Percentiles rank a stretch among this genome's conserved stretches.
Conservation (phyloP, 1,140 invertebrate species). For the Colletes latitarsis region DNA sequence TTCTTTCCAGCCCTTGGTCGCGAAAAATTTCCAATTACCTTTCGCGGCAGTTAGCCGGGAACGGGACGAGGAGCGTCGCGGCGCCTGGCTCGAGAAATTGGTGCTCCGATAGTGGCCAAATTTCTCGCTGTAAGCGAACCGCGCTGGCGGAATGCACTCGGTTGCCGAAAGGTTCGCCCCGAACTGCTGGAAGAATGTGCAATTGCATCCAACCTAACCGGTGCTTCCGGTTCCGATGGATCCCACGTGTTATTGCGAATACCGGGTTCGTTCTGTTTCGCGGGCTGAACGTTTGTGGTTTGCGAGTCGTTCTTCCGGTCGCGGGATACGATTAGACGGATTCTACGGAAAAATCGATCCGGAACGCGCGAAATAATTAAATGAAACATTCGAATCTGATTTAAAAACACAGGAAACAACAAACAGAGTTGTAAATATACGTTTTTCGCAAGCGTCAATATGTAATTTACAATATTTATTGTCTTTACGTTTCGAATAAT, state of each 20-base stretch:
- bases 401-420: no score
- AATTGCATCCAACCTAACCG: slow-evolving; percentile 49
- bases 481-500: no score
- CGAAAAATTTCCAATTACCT: slow-evolving; percentile 36
- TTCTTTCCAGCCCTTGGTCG: background rate
- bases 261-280: slow-evolving; percentile 27
- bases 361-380: no score
- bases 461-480: background rate
- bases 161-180: slow-evolving; percentile 19
- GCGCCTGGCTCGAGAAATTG: slow-evolving; percentile 24
- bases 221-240: slow-evolving; percentile 10
- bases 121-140: slow-evolving; percentile 16
- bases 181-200: slow-evolving; percentile 49
- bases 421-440: no score
- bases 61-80: background rate
- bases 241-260: slow-evolving; percentile 47
- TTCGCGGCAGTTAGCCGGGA: background rate
- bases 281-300: background rate
- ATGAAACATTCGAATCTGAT: no score
- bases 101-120: slow-evolving; percentile 12
- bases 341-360: no score
- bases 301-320: background rate
- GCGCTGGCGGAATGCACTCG: slow-evolving; percentile 42
- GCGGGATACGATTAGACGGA: no score
- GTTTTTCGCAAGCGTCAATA: no score